phyloP scores from a whole-genome alignment of 2,888 invertebrate genomes.

The Thecophora atra region DNA sequence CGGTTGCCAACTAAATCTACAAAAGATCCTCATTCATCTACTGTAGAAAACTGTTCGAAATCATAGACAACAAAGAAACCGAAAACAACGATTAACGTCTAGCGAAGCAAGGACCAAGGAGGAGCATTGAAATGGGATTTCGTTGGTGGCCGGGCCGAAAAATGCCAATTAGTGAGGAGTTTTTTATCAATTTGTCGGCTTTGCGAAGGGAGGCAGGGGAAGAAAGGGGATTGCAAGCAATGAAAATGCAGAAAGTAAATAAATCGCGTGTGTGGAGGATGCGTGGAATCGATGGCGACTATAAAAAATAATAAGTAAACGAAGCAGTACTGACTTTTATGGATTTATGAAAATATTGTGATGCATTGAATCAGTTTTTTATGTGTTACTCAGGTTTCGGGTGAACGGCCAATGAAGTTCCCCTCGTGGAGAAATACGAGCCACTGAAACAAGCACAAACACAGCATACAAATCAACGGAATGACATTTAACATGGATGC shows the following conservation, averaged over 20 bases:
- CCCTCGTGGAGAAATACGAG: background rate
- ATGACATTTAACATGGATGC: background rate
- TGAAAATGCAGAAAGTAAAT: background rate
- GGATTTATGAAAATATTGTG: conserved; percentile 36
- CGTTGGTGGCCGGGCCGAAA: conserved; percentile 56
- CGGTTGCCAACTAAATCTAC: background rate
- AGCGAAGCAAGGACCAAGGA: conserved; percentile 15
- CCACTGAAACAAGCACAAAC: too few species aligned
- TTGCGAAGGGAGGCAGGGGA: background rate
- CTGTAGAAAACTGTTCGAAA: background rate
- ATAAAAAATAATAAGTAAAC: conserved; percentile 36
- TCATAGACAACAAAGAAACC: conserved; percentile 28
- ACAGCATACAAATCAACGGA: too few species aligned
- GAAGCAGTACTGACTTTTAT: conserved; percentile 31
- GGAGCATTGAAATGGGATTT: conserved; percentile 35
- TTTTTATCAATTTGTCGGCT: background rate
- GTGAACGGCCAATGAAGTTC: background rate
- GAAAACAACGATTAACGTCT: conserved; percentile 36
- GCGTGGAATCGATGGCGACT: background rate
- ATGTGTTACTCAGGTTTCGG: background rate
- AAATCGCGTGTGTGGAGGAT: background rate
- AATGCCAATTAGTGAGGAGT: conserved; percentile 60
- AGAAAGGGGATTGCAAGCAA: background rate
- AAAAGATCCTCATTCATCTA: background rate
- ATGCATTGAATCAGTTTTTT: conserved; percentile 18